Evolutionary conservation across 2,113 vertebrate genomes (phyloP), one percentile per base, ranked within the genome.

Genomic region (Antechinus stuartii): DNA sequence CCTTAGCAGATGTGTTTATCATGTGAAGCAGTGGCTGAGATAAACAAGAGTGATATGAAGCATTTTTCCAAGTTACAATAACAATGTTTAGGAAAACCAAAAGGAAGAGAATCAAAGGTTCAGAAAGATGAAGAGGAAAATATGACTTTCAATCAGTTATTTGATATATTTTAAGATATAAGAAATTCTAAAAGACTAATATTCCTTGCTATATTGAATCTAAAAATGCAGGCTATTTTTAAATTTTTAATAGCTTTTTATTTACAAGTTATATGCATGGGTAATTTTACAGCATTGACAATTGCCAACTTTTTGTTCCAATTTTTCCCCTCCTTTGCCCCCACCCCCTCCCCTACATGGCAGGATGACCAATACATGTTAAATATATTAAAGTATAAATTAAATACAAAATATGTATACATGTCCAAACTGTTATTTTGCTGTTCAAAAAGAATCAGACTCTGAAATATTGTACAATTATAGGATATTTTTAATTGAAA

Each of bases 81-180:
- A 99, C 16, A 99, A 98, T 42, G 99, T 99, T n/a, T 99, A 99
- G 96, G 96, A 99, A 0, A 99, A 99, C 84, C 98, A 98, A 26
- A 99, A 99, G 6, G 99, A 99, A 92, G 98, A 9, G 99, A 99
- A 2, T 35, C 99, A 2, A 99, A 99, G 98, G 99, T 99, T 97
- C 99, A 99, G 98, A 99, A 99, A 94, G 99, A 99, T 0, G 99
- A 99, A 26, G 99, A 99, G 68, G 99, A 99, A 97, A 99, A 99
- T 95, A 99, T 99, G 99, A 99, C 99, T 98, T 98, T 99, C 97
- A 99, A 99, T 97, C 99, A 98, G 50, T 96, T 92, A 96, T 95
- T 97, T 92, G 90, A 54, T 95, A 19, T 92, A 96, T 96, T 47
- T 94, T 91, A 57, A 2, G 76, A 89, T 47, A 4, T 9, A 92